Evolutionary conservation across 2,113 vertebrate species (phyloP), one percentile per base, ranked within the genome.

Genomic region (Coracopsis vasa): DNA sequence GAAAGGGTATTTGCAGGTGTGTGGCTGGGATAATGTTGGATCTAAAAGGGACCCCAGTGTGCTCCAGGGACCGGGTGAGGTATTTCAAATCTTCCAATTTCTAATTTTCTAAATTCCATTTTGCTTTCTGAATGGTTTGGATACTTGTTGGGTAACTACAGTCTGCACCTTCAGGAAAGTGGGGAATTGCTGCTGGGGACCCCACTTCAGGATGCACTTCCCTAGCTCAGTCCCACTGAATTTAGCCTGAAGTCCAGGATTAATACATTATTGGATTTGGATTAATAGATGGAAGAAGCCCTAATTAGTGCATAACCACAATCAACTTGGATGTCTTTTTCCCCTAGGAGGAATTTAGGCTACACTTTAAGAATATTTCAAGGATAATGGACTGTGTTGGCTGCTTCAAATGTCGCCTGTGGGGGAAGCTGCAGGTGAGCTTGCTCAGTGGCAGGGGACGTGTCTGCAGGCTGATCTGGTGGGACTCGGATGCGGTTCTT

Each of bases 361-460:
- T 98, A 18, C 98, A 99, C 84, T 99, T 99, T 50, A 98, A 98
- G 97, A 99, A 99, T 73, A 99, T 99, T 97, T 99, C 99, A 11
- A 99, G 97, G 97, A 99, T 99, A 85, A 99, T 99, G 99, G 99
- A 99, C 95, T 99, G 99, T 7, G 99, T 99, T 33, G 99, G 98
- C 80, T 99, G 99, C 97, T 98, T 99, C 89, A 99, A 99, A 77
- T 99, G 99, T 75, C 98, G 99, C 18, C 98, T 99, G 25, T 99
- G 99, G 99, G 99, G 99, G 58, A 99, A 99, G 97, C 25, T 99
- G 86, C 99, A 99, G 98, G 99, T 99, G 66, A 96, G 96, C 14
- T 50, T 16, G 48, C 54, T 19, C 58, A 29, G 69, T 53, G 29
- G 3, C 54, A 14, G 51, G 53, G 66, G 33, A 5, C 0, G 2